These are phyloP conservation scores for Paelopatides confundens DNA, from an alignment of 53 echinoderm and acorn worm species.

Conservation along the genomic window DNA sequence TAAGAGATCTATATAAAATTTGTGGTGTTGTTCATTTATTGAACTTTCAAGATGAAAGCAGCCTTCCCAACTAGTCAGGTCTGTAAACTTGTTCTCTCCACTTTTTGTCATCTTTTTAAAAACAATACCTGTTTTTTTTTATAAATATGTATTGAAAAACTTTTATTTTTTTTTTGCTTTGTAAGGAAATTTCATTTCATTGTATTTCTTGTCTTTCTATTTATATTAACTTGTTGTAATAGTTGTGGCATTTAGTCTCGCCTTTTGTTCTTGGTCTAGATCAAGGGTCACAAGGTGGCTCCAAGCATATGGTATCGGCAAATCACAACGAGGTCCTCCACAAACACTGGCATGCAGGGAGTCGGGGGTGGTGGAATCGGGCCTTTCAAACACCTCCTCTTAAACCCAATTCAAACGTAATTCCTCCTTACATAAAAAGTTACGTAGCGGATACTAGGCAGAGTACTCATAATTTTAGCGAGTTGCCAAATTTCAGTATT, in stretches of 20 bases:
- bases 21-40: too few species aligned
- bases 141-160: too few species aligned
- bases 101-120: too few species aligned
- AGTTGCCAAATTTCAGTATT: slow-evolving; percentile 1
- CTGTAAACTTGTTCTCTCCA: too few species aligned
- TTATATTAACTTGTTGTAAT: too few species aligned
- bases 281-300: slow-evolving; percentile 22
- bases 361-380: slow-evolving; percentile 21
- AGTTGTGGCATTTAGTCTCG: neutral
- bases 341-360: slow-evolving; percentile 53
- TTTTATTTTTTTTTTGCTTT: too few species aligned
- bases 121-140: too few species aligned
- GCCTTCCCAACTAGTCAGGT: too few species aligned
- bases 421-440: neutral
- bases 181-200: too few species aligned
- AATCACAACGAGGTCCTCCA: slow-evolving; percentile 15
- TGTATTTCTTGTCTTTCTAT: too few species aligned
- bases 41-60: too few species aligned
- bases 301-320: slow-evolving; percentile 3
- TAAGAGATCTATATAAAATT: too few species aligned
- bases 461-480: neutral
- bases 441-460: neutral
- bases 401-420: neutral
- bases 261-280: neutral
- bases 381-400: neutral